Evolutionary conservation across 2,888 invertebrate genomes (phyloP), one percentile per base, ranked within the genome.

Genomic region (Torymus texanus): DNA sequence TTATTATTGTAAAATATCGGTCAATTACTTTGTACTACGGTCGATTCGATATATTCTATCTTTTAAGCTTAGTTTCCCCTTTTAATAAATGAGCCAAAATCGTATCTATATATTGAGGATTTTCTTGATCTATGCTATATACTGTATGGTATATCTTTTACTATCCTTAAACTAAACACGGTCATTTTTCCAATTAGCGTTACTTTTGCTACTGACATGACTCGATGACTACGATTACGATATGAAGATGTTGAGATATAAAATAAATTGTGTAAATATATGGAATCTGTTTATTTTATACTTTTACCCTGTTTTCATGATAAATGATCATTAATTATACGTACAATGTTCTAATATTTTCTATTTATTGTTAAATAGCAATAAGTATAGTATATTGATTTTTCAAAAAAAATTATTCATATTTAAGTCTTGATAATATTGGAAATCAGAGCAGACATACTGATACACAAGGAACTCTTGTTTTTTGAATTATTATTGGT

Each of bases 241-340:
- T 85, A 84, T 84, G 85, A 88, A 84, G 84, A 89, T 89, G 88
- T 89, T 89, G 88, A 89, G 82, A 88, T 89, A 89, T 88, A 87
- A 88, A 89, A 89, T 89, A 89, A 89, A 89, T 88, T 87, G 87
- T 89, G 89, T 89, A 89, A 88, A 89, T 89, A 89, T 87, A 88
- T 78, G 68, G 81, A 81, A 78, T 16, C 21, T 56, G 18, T 68
- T 62, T 73, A 2, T 58, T 75, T 71, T n/a, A 29, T 29, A 29
- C 24, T 55, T 72, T 41, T 65, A 8, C 55, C 10, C n/a, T 29
- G 29, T 29, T 29, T 29, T 29, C 29, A 29, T 29, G 3, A 29
- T 29, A 29, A 29, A 29, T 29, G 1, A 29, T 5, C 5, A 29
- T 29, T 29, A 29, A 5, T 29, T 29, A 29, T 29, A 29, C 5